Base-by-base conservation (phyloP, 2,888 invertebrate genomes). In the Bombyx huttoni region DNA sequence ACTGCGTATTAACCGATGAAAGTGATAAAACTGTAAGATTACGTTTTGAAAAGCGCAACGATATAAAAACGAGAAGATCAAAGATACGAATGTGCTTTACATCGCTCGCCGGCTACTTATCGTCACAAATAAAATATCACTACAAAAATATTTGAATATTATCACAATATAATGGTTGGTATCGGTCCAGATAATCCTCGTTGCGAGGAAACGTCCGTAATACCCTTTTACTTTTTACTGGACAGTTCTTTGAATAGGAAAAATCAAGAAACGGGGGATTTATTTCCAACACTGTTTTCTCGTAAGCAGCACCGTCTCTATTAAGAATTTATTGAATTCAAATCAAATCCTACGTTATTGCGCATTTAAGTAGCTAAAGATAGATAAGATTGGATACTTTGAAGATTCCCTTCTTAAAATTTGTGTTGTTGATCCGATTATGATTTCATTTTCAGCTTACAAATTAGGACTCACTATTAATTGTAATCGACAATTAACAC, bases 61-160 rank as follows among this genome's bases (percentile, higher is more conserved):
- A 54, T 57, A 64, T 57, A 62, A 61, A 63, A 65, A 64, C 59
- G 55, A 53, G 59, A 58, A 77, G 78, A 83, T 87, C 81, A 84
- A 84, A 86, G 81, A 75, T 69, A 76, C 58, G 51, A 58, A 24
- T 24, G 24, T 58, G 56, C 65, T 64, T 59, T 56, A 57, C 62
- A 56, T 55, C 60, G 55, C 58, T 57, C 56, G 57, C 52, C 65
- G 65, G 66, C 72, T 64, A 65, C 63, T 71, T 68, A 63, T 67
- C 67, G 65, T 66, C 71, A 71, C 62, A 74, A 81, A 85, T 82
- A 82, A 83, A 86, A 85, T 84, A 83, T 81, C 67, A 79, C 76
- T 79, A 79, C 75, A 82, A 85, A 85, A 83, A 79, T 84, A 75
- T 78, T 78, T 72, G 70, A 81, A 77, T 73, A 78, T 75, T 84